Evolutionary conservation across 2,113 vertebrate genomes (phyloP).

Genomic region (Hypocryptadius cinnamomeus): DNA sequence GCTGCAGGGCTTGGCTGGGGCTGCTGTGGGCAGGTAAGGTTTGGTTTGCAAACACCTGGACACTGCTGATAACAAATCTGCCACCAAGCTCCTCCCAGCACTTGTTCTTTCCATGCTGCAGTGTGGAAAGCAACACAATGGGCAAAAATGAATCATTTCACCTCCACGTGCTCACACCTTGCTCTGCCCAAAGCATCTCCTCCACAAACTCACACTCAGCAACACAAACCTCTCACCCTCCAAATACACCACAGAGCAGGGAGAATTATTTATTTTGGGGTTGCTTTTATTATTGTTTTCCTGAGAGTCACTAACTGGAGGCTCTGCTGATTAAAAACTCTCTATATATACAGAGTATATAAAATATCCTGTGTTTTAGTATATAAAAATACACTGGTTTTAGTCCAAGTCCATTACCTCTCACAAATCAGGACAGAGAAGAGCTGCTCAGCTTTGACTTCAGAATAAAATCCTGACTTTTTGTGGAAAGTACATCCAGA

Average conservation of each 20-base stretch:
- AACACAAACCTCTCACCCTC: not conserved
- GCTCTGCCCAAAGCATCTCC: not conserved
- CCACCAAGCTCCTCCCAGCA: not conserved
- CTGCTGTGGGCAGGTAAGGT: not conserved
- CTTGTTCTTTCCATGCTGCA: not conserved
- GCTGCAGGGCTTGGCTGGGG: not conserved
- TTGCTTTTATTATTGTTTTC: not conserved
- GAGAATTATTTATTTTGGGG: not conserved
- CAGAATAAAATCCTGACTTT: not conserved
- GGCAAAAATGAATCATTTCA: not conserved
- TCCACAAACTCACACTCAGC: not conserved
- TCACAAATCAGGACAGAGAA: not conserved
- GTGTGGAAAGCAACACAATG: not conserved
- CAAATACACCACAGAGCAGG: not conserved
- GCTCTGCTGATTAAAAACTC: not conserved
- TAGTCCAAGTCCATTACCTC: not conserved
- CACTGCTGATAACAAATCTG: not conserved
- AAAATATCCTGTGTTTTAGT: not conserved
- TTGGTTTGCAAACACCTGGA: not conserved
- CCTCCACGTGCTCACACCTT: not conserved
- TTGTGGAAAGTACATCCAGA: not conserved
- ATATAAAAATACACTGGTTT: not conserved
- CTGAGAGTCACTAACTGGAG: not conserved
- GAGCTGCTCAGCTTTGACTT: not conserved
- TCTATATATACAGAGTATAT: not conserved